Evolutionary conservation across 2,888 invertebrate genomes (phyloP), one percentile per base, ranked within the genome.

Genomic region (Yponomeuta sedellus): DNA sequence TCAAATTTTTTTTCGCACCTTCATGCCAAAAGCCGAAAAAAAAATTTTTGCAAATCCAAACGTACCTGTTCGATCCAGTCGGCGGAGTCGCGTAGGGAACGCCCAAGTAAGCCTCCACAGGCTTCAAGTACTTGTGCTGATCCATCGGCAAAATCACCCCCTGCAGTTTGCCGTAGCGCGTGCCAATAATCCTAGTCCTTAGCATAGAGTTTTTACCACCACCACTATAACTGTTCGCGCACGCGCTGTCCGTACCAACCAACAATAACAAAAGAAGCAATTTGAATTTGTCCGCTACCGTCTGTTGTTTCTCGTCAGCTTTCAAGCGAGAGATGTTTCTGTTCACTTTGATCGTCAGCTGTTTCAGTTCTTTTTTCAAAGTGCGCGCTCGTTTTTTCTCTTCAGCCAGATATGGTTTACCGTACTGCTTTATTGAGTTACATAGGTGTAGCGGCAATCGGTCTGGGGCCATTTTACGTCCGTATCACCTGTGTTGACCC

Each of bases 61-160:
- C 34, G 10, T 34, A 97, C 88, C 97, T 93, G 80, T 95, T 96
- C 72, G 95, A 94, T 73, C 95, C 94, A 58, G 94, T 94, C 59
- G 97, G 97, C 40, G 97, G 96, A 64, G 96, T 96, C 5, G 97
- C 97, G 83, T 97, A 97, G 10, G 97, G 97, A 57, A 97, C 96
- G 16, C 97, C 97, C 64, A 97, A 92, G 78, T 96, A 97, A 72
- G 96, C 95, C 78, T 96, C 95, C 52, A 96, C 94, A 2, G 96
- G 94, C 74, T 95, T 95, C 74, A 96, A 88, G 80, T 94, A 94
- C 71, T 95, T 94, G 85, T 93, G 95, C 80, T 93, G 94, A 83
- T 96, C 96, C 93, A 96, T 94, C 4, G 96, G 94, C 75, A 95
- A 86, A 73, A 96, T 94, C 62, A 97, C 91, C 3, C 97, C 97